A percentile compares a stretch with the other conserved stretches of the same genome.
Conservation (phyloP, 2,113 vertebrate genomes). For the Amazona vittata region DNA sequence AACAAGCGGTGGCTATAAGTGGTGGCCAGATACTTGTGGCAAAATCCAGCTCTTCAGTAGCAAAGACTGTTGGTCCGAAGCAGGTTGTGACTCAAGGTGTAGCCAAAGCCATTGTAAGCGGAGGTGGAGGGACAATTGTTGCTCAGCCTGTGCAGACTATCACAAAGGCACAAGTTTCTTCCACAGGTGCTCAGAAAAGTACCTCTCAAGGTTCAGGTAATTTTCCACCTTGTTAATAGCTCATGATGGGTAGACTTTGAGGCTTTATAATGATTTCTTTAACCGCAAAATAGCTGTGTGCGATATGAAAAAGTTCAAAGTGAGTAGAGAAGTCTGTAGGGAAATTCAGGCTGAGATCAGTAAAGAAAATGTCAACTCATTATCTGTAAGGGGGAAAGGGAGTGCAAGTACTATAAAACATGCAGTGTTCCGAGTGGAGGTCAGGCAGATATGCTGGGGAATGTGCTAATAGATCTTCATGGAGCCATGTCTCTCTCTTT, state of each 20-base stretch:
- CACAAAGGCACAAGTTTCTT: constrained; percentile 84
- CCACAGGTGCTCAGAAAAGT: constrained; percentile 84
- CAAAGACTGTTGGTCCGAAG: constrained; percentile 91
- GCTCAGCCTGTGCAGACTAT: constrained; percentile 85
- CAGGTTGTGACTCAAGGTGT: constrained; percentile 96
- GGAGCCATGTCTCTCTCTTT: neutral
- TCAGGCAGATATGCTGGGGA: accelerated
- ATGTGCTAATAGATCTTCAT: neutral
- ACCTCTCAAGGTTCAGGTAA: constrained; percentile 88
- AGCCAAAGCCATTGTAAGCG: constrained; percentile 94
- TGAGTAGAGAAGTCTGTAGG: neutral
- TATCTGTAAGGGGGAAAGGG: neutral
- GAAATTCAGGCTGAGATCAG: neutral
- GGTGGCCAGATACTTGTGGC: constrained; percentile 97
- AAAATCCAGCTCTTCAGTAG: constrained; percentile 86
- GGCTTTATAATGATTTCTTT: neutral
- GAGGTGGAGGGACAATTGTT: constrained; percentile 82
- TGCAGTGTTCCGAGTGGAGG: neutral
- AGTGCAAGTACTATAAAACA: neutral
- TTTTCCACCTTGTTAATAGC: neutral
- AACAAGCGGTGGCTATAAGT: constrained; percentile 92
- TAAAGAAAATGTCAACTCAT: neutral
- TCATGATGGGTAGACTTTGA: neutral
- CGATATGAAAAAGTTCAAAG: neutral
- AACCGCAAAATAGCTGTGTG: neutral